Base-by-base conservation (phyloP, 2,888 invertebrate genomes). In the Andrena fulva region DNA sequence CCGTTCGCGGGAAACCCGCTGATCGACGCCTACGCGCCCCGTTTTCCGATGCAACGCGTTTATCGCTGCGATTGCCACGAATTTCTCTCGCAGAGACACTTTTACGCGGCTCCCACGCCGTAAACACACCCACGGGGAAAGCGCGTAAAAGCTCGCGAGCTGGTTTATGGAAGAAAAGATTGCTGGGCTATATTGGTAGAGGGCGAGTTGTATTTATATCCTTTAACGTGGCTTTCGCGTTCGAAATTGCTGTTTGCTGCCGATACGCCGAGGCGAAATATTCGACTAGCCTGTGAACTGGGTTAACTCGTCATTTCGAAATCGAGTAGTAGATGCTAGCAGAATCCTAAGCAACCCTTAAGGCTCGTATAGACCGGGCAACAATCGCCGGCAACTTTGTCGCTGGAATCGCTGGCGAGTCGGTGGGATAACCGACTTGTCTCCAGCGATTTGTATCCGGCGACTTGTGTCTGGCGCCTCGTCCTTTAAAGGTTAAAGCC, bases 21-120 rank as follows among this genome's bases (percentile, higher is more conserved):
- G 78, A 66, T 50, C 66, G 48, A 35, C 56, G 72, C 80, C 80
- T 60, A 78, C 80, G 63, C 52, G 69, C 27, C 48, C 33, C 48
- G 31, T 67, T 67, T 50, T 63, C 63, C 48, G 63, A 59, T 56
- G 56, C 10, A 1, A 42, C 42, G 42, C 31, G 70, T 42, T 60
- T 35, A 60, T 31, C 20, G 33, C 7, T 10, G 48, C 48, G 33
- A 29, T 69, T 79, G 63, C 6, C 74, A 63, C 31, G 56, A 74
- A 48, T 64, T 59, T 24, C 48, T 54, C 56, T 64, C 12, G 31
- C 7, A 29, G 56, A 20, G 27, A 10, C 5, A 66, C 16, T 52
- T 52, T 33, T 48, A 12, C 27, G 20, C 56, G 27, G 24, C 27
- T n/a, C 4, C n/a, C 59, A n/a, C 4, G 20, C 35, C 59, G 10